Percentiles rank a stretch among this genome's conserved stretches.
These are phyloP conservation scores for Stegostoma tigrinum DNA, from an alignment of 2,113 vertebrate species.

Conservation along the genomic window DNA sequence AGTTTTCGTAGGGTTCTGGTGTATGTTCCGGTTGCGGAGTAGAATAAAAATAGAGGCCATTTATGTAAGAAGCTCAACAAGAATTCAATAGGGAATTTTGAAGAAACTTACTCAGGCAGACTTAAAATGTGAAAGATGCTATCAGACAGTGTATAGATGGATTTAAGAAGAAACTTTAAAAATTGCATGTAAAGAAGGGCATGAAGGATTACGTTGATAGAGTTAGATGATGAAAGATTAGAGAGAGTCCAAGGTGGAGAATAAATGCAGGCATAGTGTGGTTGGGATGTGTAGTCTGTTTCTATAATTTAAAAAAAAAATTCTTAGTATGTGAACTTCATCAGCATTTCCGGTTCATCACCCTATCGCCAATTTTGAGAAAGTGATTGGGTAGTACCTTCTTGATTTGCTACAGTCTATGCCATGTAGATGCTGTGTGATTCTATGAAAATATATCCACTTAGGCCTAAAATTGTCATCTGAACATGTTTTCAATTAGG, in stretches of 20 bases:
- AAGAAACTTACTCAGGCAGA: not conserved
- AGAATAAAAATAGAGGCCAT: not conserved
- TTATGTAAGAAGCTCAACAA: not conserved
- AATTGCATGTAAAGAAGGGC: not conserved
- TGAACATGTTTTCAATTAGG: not conserved
- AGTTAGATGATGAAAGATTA: not conserved
- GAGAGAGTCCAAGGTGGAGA: not conserved
- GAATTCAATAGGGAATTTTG: not conserved
- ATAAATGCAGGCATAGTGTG: not conserved
- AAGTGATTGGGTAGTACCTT: no score
- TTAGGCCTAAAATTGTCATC: not conserved
- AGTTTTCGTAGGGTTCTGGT: not conserved
- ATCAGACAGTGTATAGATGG: not conserved
- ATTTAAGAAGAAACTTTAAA: not conserved
- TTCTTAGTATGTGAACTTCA: no score
- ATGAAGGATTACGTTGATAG: not conserved
- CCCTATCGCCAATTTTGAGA: not conserved
- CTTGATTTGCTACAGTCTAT: not conserved
- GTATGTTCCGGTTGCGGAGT: no score
- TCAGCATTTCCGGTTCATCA: no score
- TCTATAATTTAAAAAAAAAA: no score
- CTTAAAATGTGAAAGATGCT: not conserved
- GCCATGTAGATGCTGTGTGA: not conserved
- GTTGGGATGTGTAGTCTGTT: not conserved
- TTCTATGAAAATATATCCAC: not conserved